These are phyloP conservation scores for Drosophila willistoni DNA, from an alignment of 1,140 invertebrate genomes.

Conservation along the genomic window DNA sequence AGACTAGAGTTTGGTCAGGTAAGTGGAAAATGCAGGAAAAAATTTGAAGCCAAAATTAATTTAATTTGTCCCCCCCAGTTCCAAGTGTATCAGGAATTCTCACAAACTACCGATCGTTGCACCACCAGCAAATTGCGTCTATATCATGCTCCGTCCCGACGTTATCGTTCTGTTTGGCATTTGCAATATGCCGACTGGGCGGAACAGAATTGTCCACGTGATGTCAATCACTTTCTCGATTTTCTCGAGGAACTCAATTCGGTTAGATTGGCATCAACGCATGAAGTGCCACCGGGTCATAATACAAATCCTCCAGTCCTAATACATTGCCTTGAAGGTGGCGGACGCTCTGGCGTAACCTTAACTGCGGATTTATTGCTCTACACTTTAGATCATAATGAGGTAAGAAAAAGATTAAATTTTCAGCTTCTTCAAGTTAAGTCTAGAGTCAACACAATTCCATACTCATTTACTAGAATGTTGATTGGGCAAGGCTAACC, in stretches of 20 bases:
- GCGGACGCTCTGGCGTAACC: slow-evolving; percentile 90
- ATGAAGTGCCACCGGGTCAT: slow-evolving; percentile 87
- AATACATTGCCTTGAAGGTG: slow-evolving; percentile 89
- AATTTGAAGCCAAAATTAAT: not conserved
- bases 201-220: slow-evolving; percentile 87
- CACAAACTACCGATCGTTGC: slow-evolving; percentile 86
- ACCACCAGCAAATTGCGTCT: slow-evolving; percentile 86
- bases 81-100: slow-evolving; percentile 87
- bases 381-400: slow-evolving; percentile 93
- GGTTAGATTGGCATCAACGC: slow-evolving; percentile 89
- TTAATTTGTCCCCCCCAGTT: too few relatives aligned
- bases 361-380: slow-evolving; percentile 91
- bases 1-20: slow-evolving; percentile 85
- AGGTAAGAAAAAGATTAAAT: slow-evolving; percentile 85
- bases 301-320: slow-evolving; percentile 89
- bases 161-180: slow-evolving; percentile 90
- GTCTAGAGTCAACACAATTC: too few relatives aligned
- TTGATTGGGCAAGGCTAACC: not conserved
- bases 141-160: slow-evolving; percentile 84
- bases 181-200: slow-evolving; percentile 92
- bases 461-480: too few relatives aligned
- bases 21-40: slow-evolving; percentile 12
- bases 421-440: not conserved
- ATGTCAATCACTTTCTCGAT: slow-evolving; percentile 88
- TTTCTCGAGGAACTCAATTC: slow-evolving; percentile 94